phyloP scores from a whole-genome alignment of 2,113 vertebrate genomes.

The Coturnix japonica region DNA sequence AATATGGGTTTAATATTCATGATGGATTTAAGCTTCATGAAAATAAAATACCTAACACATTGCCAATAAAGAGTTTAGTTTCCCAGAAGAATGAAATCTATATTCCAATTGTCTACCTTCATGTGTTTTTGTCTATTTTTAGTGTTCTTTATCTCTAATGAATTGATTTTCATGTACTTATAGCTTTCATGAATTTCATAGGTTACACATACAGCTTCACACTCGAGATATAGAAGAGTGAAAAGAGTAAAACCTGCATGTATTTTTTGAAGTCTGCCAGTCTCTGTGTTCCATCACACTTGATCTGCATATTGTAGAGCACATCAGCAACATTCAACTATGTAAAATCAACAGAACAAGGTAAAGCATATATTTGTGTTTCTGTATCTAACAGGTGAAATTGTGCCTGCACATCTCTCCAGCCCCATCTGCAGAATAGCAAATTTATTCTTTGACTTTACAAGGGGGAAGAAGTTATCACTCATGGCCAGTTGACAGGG shows the following conservation, averaged over 20 bases:
- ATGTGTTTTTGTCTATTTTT: neutral
- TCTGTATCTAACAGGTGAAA: neutral
- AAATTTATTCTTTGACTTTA: constrained; percentile 34
- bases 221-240: neutral
- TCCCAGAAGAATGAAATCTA: constrained; percentile 9
- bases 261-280: neutral
- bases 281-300: neutral
- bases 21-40: constrained; percentile 27
- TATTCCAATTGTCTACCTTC: neutral
- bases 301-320: neutral
- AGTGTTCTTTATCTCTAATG: neutral
- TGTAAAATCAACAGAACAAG: neutral
- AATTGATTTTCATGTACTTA: constrained; percentile 36
- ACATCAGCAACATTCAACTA: neutral
- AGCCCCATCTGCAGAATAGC: constrained; percentile 23
- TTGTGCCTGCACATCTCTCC: neutral
- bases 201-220: neutral
- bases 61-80: constrained; percentile 29
- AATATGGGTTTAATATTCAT: constrained; percentile 62
- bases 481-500: neutral
- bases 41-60: constrained; percentile 27
- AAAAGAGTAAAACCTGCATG: neutral
- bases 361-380: neutral
- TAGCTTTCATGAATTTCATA: constrained; percentile 17
- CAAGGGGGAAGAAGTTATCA: constrained; percentile 29